These are phyloP conservation scores for Pelobates fuscus DNA, from an alignment of 2,113 vertebrate genomes.

Conservation along the genomic window DNA sequence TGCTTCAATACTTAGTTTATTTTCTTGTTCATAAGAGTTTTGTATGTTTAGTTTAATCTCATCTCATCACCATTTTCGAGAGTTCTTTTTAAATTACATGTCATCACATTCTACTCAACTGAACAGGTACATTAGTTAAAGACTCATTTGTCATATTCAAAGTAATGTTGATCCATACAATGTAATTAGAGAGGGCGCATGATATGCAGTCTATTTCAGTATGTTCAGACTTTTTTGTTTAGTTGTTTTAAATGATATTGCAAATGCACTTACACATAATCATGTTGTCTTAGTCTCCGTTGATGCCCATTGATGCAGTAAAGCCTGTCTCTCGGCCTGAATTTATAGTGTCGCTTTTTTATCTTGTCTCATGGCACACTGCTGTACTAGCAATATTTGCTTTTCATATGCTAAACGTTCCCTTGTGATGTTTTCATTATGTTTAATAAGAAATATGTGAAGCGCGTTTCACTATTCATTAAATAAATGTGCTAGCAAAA, in stretches of 20 bases:
- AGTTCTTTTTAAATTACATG: neutral
- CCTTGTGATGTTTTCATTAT: neutral
- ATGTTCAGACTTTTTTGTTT: neutral
- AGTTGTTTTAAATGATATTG: neutral
- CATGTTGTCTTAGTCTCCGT: slow-evolving; percentile 4
- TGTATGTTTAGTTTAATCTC: too few relatives aligned
- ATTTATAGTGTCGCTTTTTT: slow-evolving; percentile 12
- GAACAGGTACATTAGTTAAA: neutral
- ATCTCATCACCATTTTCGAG: too few relatives aligned
- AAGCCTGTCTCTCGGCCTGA: neutral
- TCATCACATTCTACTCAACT: neutral
- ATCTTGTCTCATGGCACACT: neutral
- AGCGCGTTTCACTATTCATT: too few relatives aligned
- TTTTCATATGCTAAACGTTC: slow-evolving; percentile 8
- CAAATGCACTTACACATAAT: slow-evolving; percentile 19
- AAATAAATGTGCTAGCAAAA: too few relatives aligned
- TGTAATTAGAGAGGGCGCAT: slow-evolving; percentile 3
- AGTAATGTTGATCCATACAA: neutral
- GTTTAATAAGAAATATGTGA: too few relatives aligned
- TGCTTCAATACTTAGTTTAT: too few relatives aligned
- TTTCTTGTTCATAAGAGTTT: too few relatives aligned
- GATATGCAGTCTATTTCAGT: neutral
- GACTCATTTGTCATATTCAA: slow-evolving; percentile 6
- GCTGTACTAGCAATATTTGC: neutral
- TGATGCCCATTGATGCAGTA: neutral